These are phyloP conservation scores for Eledone cirrhosa DNA, from an alignment of 2,888 invertebrate species.

Conservation along the genomic window DNA sequence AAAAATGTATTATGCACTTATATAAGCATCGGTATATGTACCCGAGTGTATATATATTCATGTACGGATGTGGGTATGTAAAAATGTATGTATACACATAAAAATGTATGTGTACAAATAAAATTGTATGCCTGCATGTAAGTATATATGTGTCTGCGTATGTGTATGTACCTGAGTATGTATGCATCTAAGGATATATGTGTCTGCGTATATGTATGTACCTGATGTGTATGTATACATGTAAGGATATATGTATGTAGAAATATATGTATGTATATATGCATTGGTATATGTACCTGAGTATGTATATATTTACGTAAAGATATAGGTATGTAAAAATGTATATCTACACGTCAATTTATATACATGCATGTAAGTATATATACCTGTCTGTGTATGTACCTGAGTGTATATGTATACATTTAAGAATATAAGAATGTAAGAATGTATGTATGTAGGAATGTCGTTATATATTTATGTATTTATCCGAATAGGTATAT, in stretches of 20 bases:
- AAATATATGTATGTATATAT: background rate
- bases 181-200: background rate
- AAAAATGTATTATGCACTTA: too few relatives aligned
- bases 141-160: background rate
- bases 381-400: background rate
- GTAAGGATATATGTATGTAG: background rate
- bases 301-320: background rate
- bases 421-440: background rate
- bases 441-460: background rate
- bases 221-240: background rate
- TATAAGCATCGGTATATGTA: too few relatives aligned
- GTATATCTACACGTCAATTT: background rate
- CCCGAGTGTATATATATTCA: background rate
- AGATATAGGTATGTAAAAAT: background rate
- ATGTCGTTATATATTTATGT: background rate
- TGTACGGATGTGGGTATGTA: background rate
- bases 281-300: background rate
- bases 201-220: slow-evolving; percentile 1
- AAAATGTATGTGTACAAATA: slow-evolving; percentile 13
- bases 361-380: background rate
- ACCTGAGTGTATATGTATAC: background rate
- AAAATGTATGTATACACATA: slow-evolving; percentile 15
- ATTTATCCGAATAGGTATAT: background rate
- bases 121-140: background rate
- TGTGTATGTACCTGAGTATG: slow-evolving; percentile 8